A percentile compares a stretch with the other conserved stretches of the same genome.
Evolutionary conservation across 2,113 vertebrate genomes (phyloP).

Genomic region (Galemys pyrenaicus): DNA sequence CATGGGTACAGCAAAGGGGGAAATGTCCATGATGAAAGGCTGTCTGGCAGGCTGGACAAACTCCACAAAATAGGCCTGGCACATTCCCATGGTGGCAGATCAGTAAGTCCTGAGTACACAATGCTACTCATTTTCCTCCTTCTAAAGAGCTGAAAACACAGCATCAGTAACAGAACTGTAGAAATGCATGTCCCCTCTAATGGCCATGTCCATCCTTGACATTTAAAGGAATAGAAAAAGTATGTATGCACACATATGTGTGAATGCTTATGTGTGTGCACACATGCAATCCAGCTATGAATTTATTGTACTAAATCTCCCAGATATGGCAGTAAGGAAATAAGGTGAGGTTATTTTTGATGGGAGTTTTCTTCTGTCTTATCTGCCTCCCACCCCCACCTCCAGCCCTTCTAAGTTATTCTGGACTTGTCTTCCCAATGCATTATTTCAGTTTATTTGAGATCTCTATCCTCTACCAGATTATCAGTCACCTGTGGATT

Average conservation of each 20-base stretch:
- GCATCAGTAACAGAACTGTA: neutral
- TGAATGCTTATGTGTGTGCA: accelerated
- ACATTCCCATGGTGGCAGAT: neutral
- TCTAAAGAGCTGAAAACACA: neutral
- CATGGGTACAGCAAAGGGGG: conserved; percentile 62
- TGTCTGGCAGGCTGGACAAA: conserved; percentile 51
- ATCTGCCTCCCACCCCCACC: neutral
- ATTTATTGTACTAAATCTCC: neutral
- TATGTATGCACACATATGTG: too few relatives aligned
- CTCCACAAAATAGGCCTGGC: neutral
- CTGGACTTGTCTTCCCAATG: neutral
- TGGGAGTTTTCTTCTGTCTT: neutral
- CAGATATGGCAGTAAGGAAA: neutral
- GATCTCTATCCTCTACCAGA: neutral
- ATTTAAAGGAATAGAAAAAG: neutral
- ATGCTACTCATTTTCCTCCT: neutral
- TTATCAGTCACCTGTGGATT: neutral
- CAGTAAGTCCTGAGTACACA: neutral
- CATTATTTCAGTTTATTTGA: neutral
- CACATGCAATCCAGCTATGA: neutral
- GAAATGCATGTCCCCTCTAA: neutral
- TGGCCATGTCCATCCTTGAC: neutral
- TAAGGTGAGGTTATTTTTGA: neutral
- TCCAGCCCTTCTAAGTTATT: neutral
- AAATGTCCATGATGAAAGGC: conserved; percentile 53